Percentiles rank a stretch among this genome's conserved stretches.
phyloP scores from a whole-genome alignment of 2,113 vertebrate species.

The Orcinus orca region DNA sequence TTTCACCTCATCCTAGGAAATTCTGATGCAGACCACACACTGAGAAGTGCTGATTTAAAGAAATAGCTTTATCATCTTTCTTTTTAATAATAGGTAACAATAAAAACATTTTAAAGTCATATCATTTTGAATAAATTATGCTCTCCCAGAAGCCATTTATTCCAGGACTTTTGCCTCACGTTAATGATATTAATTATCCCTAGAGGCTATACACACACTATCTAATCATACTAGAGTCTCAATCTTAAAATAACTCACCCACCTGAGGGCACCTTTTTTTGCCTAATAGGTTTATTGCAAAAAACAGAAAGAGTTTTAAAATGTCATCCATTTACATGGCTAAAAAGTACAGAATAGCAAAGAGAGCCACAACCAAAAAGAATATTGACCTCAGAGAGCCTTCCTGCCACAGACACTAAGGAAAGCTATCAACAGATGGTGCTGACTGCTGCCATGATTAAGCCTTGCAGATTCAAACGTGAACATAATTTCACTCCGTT shows the following conservation, averaged over 20 bases:
- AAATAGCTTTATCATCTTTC: conserved; percentile 34
- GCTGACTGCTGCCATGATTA: conserved; percentile 33
- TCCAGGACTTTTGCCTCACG: conserved; percentile 9
- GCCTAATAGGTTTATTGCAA: background rate
- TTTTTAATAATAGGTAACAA: conserved; percentile 54
- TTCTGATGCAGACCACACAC: background rate
- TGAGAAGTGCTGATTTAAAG: conserved; percentile 48
- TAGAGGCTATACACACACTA: background rate
- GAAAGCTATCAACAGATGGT: conserved; percentile 65
- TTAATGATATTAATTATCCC: conserved; percentile 55
- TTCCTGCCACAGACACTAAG: conserved; percentile 46
- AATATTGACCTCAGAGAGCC: conserved; percentile 56
- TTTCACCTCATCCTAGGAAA: background rate
- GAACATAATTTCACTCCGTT: conserved; percentile 46
- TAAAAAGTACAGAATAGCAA: background rate
- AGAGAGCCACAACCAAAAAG: conserved; percentile 2
- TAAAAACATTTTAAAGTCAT: conserved; percentile 57
- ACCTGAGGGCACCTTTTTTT: background rate
- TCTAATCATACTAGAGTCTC: conserved; percentile 32
- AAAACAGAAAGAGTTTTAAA: conserved; percentile 3
- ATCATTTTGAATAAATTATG: conserved; percentile 58
- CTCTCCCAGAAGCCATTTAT: conserved; percentile 50
- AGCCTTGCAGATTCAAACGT: conserved; percentile 58
- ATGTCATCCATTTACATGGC: background rate
- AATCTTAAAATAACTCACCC: conserved; percentile 51